Percentiles rank a stretch among this genome's conserved stretches.
phyloP scores from a whole-genome alignment of 2,888 invertebrate genomes.

The Brassicogethes aeneus region DNA sequence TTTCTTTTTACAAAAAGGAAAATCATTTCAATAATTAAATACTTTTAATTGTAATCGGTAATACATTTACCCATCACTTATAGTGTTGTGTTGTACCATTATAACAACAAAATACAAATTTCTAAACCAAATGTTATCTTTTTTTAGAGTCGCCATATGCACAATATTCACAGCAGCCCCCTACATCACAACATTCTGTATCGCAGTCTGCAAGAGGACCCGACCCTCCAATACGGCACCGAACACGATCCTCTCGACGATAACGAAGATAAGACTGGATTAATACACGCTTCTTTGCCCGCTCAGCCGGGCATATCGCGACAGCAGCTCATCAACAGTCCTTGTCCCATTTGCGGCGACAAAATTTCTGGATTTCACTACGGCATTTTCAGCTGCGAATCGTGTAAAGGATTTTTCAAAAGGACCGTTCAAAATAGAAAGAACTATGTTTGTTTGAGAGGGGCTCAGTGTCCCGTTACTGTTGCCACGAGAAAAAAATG shows the following conservation, averaged over 20 bases:
- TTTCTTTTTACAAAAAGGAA: no score
- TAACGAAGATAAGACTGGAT: constrained; percentile 44
- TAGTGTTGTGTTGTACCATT: no score
- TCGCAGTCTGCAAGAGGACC: constrained; percentile 43
- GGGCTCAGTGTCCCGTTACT: constrained; percentile 86
- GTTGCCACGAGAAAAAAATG: constrained; percentile 93
- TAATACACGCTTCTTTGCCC: constrained; percentile 44
- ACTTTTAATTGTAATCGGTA: no score
- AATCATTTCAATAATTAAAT: no score
- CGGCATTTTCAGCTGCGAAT: constrained; percentile 96
- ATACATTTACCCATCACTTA: no score
- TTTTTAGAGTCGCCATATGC: constrained; percentile 46
- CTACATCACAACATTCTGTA: constrained; percentile 49
- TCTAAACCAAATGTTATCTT: no score
- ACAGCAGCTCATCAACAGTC: constrained; percentile 85
- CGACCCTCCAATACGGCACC: constrained; percentile 25
- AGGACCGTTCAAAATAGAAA: constrained; percentile 97
- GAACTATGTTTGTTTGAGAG: constrained; percentile 87
- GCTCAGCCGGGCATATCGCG: constrained; percentile 72
- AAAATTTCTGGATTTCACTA: constrained; percentile 96
- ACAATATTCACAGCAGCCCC: constrained; percentile 42
- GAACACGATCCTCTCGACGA: constrained; percentile 39
- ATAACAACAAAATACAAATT: no score
- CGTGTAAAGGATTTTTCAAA: constrained; percentile 97
- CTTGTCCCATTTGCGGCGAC: constrained; percentile 92